Conservation (phyloP, 2,888 invertebrate species). For the Tortrix viridana region DNA sequence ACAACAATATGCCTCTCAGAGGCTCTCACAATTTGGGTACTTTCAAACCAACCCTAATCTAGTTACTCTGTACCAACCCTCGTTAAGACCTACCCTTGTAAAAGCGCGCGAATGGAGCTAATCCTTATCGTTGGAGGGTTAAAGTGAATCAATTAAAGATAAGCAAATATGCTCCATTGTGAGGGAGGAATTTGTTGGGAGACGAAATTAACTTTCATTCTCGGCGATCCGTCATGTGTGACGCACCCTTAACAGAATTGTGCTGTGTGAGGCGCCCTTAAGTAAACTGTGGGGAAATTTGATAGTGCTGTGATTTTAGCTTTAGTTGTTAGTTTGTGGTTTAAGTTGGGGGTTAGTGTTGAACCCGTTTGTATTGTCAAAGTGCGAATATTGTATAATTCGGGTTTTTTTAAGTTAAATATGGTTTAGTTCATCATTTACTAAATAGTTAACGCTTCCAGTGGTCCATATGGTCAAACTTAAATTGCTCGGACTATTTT, state of each 20-base stretch:
- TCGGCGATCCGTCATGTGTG: slow-evolving; percentile 34
- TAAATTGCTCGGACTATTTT: no score
- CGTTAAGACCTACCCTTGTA: slow-evolving; percentile 80
- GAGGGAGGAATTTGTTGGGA: slow-evolving; percentile 72
- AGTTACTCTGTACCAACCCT: slow-evolving; percentile 61
- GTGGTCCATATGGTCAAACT: no score
- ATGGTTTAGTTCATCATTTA: no score
- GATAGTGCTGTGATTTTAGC: slow-evolving; percentile 30
- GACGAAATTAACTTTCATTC: slow-evolving; percentile 77
- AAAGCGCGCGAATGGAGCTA: slow-evolving; percentile 83
- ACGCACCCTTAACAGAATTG: slow-evolving; percentile 28
- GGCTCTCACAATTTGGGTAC: slow-evolving; percentile 37
- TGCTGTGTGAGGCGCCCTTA: slow-evolving; percentile 33
- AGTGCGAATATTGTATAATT: no score
- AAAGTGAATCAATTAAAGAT: slow-evolving; percentile 84
- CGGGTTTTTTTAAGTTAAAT: no score
- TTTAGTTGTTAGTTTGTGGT: background rate
- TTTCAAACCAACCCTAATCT: background rate
- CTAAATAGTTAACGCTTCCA: no score
- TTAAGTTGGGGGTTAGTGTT: background rate
- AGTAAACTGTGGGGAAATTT: slow-evolving; percentile 17
- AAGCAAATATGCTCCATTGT: slow-evolving; percentile 82
- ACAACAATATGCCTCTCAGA: slow-evolving; percentile 32
- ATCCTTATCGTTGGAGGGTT: slow-evolving; percentile 79
- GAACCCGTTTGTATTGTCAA: no score